These are phyloP conservation scores for Globicephala melas DNA, from an alignment of 2,113 vertebrate species.

Conservation along the genomic window DNA sequence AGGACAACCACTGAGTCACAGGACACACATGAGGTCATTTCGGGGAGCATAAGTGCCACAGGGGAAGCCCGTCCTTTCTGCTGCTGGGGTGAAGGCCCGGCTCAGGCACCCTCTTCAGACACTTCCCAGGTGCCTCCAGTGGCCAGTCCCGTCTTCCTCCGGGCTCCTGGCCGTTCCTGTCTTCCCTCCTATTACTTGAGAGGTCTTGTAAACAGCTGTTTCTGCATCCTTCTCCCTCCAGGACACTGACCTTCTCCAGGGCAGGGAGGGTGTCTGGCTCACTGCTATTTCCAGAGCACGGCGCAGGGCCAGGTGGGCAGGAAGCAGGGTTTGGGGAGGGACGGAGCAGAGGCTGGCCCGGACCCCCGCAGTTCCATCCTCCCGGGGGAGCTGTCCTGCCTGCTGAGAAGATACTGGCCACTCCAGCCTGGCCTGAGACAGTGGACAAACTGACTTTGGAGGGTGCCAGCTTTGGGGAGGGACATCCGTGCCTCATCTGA, in stretches of 20 bases:
- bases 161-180: neutral
- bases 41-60: accelerated
- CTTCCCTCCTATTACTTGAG: accelerated
- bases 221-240: neutral
- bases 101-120: neutral
- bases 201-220: neutral
- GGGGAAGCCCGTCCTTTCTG: accelerated
- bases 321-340: no score
- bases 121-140: neutral
- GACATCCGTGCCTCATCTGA: accelerated
- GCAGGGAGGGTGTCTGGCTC: neutral
- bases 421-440: neutral
- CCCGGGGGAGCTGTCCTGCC: neutral
- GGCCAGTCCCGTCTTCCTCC: accelerated
- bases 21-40: accelerated
- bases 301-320: neutral
- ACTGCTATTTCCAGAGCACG: neutral
- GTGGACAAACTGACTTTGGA: neutral
- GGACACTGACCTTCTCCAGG: neutral
- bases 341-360: no score
- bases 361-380: neutral
- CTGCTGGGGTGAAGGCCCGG: accelerated
- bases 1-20: neutral
- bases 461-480: neutral
- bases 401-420: neutral